Percentiles rank a stretch among this genome's conserved stretches.
These are phyloP conservation scores for Cryptoleucopteryx plumbea DNA, from an alignment of 2,113 vertebrate species.

Conservation along the genomic window DNA sequence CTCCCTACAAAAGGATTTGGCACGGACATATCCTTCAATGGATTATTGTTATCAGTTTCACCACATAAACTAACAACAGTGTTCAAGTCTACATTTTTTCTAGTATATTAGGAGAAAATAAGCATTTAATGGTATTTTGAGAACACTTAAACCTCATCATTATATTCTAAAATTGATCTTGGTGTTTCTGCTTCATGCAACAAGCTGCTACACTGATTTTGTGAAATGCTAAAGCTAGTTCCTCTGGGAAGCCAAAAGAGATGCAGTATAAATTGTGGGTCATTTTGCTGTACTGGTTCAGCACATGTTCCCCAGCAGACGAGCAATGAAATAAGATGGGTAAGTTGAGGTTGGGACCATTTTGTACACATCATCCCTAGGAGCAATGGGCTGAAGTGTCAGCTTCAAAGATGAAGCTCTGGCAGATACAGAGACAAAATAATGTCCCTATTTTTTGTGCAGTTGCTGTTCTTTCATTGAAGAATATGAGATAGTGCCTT, in stretches of 20 bases:
- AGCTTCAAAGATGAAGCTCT: not conserved
- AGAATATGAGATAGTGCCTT: not conserved
- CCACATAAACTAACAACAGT: not conserved
- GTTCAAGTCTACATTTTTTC: not conserved
- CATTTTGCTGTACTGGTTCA: not conserved
- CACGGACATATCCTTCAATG: slow-evolving; percentile 1
- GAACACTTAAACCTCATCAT: not conserved
- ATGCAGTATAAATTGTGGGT: not conserved
- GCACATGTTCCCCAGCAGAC: not conserved
- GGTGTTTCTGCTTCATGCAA: not conserved
- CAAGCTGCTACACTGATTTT: not conserved
- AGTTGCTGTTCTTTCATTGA: not conserved
- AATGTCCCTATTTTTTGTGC: not conserved
- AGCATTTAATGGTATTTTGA: not conserved
- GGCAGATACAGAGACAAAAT: not conserved
- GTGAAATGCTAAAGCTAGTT: not conserved
- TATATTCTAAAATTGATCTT: not conserved
- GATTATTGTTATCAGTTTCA: slow-evolving; percentile 18
- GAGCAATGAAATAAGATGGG: not conserved
- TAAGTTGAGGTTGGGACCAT: not conserved
- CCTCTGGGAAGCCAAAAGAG: not conserved
- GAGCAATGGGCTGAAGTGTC: not conserved
- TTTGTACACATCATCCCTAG: not conserved
- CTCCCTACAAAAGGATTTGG: slow-evolving; percentile 40
- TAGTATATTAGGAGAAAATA: not conserved